Base-by-base conservation (phyloP, 2,113 vertebrate genomes). In the Hemicordylus capensis region DNA sequence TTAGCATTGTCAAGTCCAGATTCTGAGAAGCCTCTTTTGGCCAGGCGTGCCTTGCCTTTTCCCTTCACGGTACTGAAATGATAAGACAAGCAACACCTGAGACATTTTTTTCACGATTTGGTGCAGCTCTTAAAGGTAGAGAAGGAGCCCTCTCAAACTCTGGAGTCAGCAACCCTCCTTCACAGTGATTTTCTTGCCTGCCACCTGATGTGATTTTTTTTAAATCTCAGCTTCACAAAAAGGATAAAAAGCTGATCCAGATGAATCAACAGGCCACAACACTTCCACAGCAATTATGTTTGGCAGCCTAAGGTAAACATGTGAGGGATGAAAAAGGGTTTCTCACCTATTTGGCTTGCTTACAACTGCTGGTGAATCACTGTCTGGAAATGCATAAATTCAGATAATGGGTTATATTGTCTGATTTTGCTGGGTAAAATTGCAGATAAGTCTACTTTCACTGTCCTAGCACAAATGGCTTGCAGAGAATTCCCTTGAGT, bases 351-450 rank as follows among this genome's bases (percentile, higher is more conserved):
- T 70, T 85, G 84, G 84, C 84, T 73, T 80, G 73, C n/a, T 80
- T 72, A 85, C 84, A 85, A 26, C 67, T 80, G 42, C 69, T 80
- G 67, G 46, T 85, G 84, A 85, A 85, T 85, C 84, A 85, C 76
- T 85, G 84, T 85, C 84, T 85, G 76, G 84, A 85, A 85, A 85
- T 85, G 76, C 76, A 73, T 80, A 44, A 48, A 51, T 63, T 51
- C 39, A 48, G n/a, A 80, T 54, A 73, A 80, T 61, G 24, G 42
- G 67, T 73, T 61, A 79, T 48, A 6, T 85, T 85, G 76, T 85
- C 66, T 80, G 42, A 51, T 80, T 63, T 85, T n/a, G 48, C 31
- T 39, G 48, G 39, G 20, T 66, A 59, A 66, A 75, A 64, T 19
- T 44, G 3, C 42, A 7, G 20, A 58, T 20, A 10, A 85, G 44